Conservation (phyloP, 64 coral and sea anemone species). For the Platygyra sinensis region DNA sequence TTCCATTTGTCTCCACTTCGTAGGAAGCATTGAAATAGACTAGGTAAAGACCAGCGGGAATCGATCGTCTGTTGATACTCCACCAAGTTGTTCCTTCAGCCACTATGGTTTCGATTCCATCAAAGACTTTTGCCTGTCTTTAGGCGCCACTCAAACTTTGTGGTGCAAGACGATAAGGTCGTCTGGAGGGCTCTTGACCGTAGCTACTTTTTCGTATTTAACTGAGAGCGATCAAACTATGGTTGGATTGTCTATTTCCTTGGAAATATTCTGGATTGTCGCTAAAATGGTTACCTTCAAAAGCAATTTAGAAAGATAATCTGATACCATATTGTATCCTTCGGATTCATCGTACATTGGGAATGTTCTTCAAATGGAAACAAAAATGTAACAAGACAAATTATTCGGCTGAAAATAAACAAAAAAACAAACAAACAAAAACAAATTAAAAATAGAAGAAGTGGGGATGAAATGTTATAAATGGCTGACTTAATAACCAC, state of each 20-base stretch:
- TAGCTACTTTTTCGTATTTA: background rate
- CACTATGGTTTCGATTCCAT: background rate
- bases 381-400: too few species aligned
- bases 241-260: background rate
- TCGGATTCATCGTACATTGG: too few species aligned
- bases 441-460: too few species aligned
- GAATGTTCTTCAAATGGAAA: too few species aligned
- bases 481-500: too few species aligned
- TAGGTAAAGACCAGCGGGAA: background rate
- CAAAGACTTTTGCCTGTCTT: background rate
- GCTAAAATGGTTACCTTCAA: background rate
- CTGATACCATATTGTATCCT: too few species aligned
- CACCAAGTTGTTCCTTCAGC: background rate
- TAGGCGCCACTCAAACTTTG: background rate
- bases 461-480: too few species aligned
- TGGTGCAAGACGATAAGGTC: background rate
- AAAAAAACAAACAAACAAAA: too few species aligned
- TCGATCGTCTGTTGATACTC: background rate
- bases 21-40: background rate
- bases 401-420: too few species aligned
- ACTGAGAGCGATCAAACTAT: background rate
- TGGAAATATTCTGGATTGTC: background rate
- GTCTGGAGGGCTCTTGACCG: background rate
- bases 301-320: background rate
- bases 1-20: background rate